Evolutionary conservation across 1,140 invertebrate species (phyloP), one percentile per base, ranked within the genome.

Genomic region (Lineus longissimus): DNA sequence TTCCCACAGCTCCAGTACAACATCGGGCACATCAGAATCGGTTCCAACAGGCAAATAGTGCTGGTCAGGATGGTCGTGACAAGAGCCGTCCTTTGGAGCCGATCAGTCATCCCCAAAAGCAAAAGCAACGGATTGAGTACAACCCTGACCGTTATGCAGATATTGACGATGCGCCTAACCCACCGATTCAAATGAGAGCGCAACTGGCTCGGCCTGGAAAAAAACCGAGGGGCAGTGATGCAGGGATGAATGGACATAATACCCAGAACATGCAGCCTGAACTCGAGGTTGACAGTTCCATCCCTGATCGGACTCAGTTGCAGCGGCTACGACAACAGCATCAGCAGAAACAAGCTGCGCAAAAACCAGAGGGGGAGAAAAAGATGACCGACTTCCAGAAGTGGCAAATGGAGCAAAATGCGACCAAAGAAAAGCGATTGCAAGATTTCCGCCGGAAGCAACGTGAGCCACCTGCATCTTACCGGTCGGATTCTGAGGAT

Each of bases 371-470:
- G 59, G 55, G 27, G 36, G 19, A 22, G 31, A 56, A 55, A 59
- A 29, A 75, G 61, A 40, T 71, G 29, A 67, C 72, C 41, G 73
- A 76, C 58, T 77, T 74, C 45, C 70, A 75, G 47, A 73, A 74
- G 55, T 77, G 74, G 71, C 76, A 74, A 67, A 63, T 71, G 62
- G 73, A 76, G 63, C 76, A 74, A 64, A 70, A 71, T 47, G 59
- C 51, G 30, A 17, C 33, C 33, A 43, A 40, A 41, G 11, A 19
- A 15, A 63, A 55, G 11, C 33, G 57, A 0, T 59, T 55, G 22
- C 47, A 56, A 0, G 59, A 58, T 1, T 29, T n/a, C 23, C n/a
- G 30, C 6, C 25, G 30, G 19, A 29, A 33, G n/a, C 25, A 33
- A 57, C 30, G 13, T 27, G 11, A n/a, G 2, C 30, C n/a, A 27